These are phyloP conservation scores for Bombus affinis DNA, from an alignment of 1,140 invertebrate species.

Conservation along the genomic window DNA sequence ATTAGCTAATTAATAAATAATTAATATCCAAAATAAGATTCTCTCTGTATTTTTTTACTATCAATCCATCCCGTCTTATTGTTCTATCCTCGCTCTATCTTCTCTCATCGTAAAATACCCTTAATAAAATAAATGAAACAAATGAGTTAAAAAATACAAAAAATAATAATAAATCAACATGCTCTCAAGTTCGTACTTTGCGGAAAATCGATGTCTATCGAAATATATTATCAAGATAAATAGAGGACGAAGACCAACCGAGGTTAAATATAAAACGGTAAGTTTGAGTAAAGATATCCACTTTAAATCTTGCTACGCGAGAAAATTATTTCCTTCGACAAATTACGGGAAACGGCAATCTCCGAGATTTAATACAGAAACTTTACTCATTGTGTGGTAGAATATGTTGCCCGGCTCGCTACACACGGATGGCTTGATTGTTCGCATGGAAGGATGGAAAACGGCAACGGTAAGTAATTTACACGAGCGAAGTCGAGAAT, in stretches of 20 bases:
- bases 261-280: not conserved
- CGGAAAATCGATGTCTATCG: not conserved
- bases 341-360: slow-evolving; percentile 28
- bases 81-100: not conserved
- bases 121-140: not conserved
- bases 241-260: too few species aligned
- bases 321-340: not conserved
- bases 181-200: too few species aligned
- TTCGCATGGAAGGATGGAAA: slow-evolving; percentile 8
- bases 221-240: not conserved
- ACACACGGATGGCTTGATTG: not conserved
- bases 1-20: slow-evolving; percentile 80
- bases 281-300: not conserved
- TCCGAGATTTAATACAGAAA: slow-evolving; percentile 23
- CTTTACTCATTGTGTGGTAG: not conserved
- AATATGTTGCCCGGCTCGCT: not conserved
- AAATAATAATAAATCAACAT: too few species aligned
- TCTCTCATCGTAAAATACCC: not conserved
- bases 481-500: not conserved
- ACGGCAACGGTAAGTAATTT: slow-evolving; percentile 18
- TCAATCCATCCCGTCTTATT: not conserved
- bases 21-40: slow-evolving; percentile 67
- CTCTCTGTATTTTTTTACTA: slow-evolving; percentile 6
- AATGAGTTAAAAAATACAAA: not conserved
- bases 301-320: not conserved